Evolutionary conservation across 2,113 vertebrate species (phyloP).

Genomic region (Sebastes fasciatus): DNA sequence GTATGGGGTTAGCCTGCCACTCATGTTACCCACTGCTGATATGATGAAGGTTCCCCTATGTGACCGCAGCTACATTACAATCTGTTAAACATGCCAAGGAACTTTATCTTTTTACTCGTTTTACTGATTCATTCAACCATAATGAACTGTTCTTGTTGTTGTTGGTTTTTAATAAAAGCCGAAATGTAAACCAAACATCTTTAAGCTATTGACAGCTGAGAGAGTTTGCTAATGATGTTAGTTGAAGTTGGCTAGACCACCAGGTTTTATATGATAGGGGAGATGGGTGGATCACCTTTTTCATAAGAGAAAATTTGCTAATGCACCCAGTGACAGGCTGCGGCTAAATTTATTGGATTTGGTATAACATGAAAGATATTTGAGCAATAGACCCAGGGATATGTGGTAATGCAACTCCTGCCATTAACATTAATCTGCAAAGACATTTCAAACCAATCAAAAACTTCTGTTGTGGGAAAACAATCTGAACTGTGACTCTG

Average conservation of each 20-base stretch:
- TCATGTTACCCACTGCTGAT: conserved; percentile 27
- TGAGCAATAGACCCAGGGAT: not conserved
- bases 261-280: not conserved
- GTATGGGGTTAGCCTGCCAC: conserved; percentile 5
- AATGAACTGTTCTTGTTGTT: not conserved
- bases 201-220: not conserved
- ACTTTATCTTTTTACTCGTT: not conserved
- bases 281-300: not conserved
- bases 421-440: not conserved
- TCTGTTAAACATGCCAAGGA: not conserved
- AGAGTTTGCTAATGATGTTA: not conserved
- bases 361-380: not conserved
- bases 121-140: not conserved
- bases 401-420: not conserved
- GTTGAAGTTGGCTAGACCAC: not conserved
- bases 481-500: conserved; percentile 14
- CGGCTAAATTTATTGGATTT: not conserved
- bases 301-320: not conserved
- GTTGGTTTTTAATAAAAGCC: not conserved
- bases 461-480: not conserved
- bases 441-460: not conserved
- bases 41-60: conserved; percentile 13
- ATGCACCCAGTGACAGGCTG: not conserved
- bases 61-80: not conserved
- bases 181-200: not conserved